phyloP scores from a whole-genome alignment of 2,888 invertebrate species.

The Lydus trimaculatus region DNA sequence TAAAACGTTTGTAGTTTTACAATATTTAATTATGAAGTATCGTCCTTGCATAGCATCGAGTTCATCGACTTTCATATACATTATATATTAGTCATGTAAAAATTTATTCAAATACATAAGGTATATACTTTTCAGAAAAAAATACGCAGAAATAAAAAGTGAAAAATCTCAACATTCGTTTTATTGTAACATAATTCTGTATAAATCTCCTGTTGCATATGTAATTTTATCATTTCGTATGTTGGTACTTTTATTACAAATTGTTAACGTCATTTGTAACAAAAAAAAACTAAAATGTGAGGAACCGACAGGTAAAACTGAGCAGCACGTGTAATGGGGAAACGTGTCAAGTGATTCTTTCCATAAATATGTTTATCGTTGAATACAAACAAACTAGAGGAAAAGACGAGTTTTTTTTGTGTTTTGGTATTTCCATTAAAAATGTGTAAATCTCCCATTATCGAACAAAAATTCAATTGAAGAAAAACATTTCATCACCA shows the following conservation, averaged over 20 bases:
- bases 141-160: neutral
- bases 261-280: neutral
- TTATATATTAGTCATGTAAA: slow-evolving; percentile 12
- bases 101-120: neutral
- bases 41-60: slow-evolving; percentile 28
- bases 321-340: neutral
- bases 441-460: too few relatives aligned
- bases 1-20: slow-evolving; percentile 14
- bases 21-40: slow-evolving; percentile 22
- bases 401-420: neutral
- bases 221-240: neutral
- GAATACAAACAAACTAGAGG: neutral
- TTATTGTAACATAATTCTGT: neutral
- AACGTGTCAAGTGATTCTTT: neutral
- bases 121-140: neutral
- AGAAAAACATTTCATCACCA: too few relatives aligned
- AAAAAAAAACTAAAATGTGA: neutral
- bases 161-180: neutral
- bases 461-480: too few relatives aligned
- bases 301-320: neutral
- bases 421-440: neutral
- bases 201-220: neutral
- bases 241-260: neutral
- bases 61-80: slow-evolving; percentile 22
- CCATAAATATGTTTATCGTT: neutral